Percentiles rank a stretch among this genome's conserved stretches.
Conservation (phyloP, 2,888 invertebrate species). For the Polymixis flavicincta region DNA sequence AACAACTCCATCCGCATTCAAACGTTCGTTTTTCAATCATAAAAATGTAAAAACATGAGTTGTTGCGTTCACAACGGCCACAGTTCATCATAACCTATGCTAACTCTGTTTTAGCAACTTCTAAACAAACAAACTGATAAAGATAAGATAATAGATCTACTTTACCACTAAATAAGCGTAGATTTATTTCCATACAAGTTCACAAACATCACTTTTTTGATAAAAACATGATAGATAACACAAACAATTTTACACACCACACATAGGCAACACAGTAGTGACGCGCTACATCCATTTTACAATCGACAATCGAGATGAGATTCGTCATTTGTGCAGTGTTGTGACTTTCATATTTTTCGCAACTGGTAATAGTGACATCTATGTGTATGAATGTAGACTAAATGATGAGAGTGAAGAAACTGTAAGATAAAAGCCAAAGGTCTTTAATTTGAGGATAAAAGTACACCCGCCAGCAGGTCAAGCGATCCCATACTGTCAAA, state of each 20-base stretch:
- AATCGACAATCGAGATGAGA: conserved; percentile 59
- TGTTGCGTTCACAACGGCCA: conserved; percentile 69
- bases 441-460: too few relatives aligned
- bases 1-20: conserved; percentile 59
- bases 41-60: conserved; percentile 86
- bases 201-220: conserved; percentile 88
- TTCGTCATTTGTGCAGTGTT: conserved; percentile 64
- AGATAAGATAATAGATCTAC: conserved; percentile 83
- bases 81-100: conserved; percentile 83
- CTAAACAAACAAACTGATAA: conserved; percentile 76
- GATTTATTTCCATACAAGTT: conserved; percentile 83
- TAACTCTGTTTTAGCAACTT: conserved; percentile 73
- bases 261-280: conserved; percentile 80
- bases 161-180: conserved; percentile 86
- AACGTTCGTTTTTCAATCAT: conserved; percentile 75
- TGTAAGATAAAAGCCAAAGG: accelerated
- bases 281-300: conserved; percentile 61
- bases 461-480: too few relatives aligned
- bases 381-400: background rate
- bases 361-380: conserved; percentile 52
- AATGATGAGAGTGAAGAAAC: background rate
- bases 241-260: conserved; percentile 82
- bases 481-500: too few relatives aligned
- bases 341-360: conserved; percentile 23
- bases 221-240: conserved; percentile 90